Conservation (phyloP, 2,113 vertebrate species). For the Indicator indicator region DNA sequence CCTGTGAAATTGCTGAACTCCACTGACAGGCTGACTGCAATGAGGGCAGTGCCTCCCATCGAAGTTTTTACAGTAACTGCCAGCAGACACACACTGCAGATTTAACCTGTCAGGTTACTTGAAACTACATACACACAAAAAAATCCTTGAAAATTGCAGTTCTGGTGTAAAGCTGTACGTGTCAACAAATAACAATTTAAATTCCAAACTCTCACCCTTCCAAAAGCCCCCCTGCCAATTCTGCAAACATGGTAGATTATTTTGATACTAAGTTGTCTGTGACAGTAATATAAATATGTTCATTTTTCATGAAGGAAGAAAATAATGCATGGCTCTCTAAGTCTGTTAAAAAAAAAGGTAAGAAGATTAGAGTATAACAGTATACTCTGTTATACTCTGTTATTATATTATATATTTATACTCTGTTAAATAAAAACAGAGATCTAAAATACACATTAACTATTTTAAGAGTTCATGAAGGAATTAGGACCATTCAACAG, state of each 20-base stretch:
- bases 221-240: background rate
- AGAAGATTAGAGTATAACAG: background rate
- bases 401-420: too few species aligned
- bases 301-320: background rate
- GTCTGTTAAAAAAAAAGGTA: background rate
- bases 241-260: conserved; percentile 7
- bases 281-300: conserved; percentile 24
- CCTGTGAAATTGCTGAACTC: conserved; percentile 11
- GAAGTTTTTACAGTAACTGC: conserved; percentile 9
- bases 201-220: conserved; percentile 13
- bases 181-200: background rate
- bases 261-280: conserved; percentile 10
- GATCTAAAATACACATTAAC: background rate
- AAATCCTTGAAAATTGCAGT: background rate
- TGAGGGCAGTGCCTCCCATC: background rate
- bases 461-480: background rate
- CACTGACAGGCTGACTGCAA: background rate
- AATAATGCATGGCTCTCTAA: background rate
- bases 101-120: background rate
- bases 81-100: background rate
- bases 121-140: background rate
- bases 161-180: background rate
- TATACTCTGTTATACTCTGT: too few species aligned
- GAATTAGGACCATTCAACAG: background rate
- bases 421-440: background rate